A percentile compares a stretch with the other conserved stretches of the same genome.
Conservation (phyloP, 2,888 invertebrate species). For the Cantharis rustica region DNA sequence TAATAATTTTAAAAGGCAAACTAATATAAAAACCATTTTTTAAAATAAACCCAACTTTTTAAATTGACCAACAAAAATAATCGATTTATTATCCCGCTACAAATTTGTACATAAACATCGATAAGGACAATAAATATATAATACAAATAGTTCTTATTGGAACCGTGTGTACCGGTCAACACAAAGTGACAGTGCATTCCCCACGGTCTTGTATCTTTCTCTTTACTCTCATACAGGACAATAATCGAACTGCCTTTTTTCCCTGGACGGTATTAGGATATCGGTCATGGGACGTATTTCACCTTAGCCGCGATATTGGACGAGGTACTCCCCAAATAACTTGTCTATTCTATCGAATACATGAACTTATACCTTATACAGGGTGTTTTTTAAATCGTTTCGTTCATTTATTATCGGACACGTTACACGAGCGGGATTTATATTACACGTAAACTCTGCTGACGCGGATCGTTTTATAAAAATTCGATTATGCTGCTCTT, state of each 20-base stretch:
- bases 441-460: neutral
- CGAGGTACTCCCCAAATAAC: conserved; percentile 42
- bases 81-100: neutral
- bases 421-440: neutral
- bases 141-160: conserved; percentile 35
- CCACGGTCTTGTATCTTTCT: conserved; percentile 42
- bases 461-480: neutral
- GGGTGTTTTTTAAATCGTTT: conserved; percentile 12
- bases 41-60: neutral
- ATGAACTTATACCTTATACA: conserved; percentile 25
- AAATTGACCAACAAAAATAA: neutral
- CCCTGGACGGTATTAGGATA: conserved; percentile 43
- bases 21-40: neutral
- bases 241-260: conserved; percentile 42
- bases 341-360: conserved; percentile 33
- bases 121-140: conserved; percentile 33
- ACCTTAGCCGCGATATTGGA: conserved; percentile 41
- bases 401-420: neutral
- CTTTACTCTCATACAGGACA: conserved; percentile 43
- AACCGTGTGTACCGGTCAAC: conserved; percentile 35
- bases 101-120: neutral
- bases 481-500: neutral
- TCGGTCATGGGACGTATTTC: conserved; percentile 41
- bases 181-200: conserved; percentile 41
- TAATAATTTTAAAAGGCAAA: conserved; percentile 35